phyloP scores from a whole-genome alignment of 2,888 invertebrate genomes.

The Gastracanthus pulcherrimus region DNA sequence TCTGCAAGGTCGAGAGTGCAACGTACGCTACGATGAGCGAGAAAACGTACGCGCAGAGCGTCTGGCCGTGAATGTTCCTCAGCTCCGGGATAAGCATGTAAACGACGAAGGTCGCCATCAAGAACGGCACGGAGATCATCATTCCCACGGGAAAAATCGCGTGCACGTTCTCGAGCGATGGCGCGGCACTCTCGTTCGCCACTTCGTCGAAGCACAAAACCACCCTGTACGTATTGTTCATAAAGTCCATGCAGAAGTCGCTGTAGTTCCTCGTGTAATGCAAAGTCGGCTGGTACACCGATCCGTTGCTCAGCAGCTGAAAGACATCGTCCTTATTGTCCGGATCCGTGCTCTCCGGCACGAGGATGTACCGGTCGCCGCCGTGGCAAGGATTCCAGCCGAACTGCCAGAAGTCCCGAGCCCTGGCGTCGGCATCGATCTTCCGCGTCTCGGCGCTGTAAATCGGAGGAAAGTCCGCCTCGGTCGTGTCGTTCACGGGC shows the following conservation, averaged over 20 bases:
- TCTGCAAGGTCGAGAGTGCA: constrained; percentile 63
- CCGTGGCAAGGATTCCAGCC: constrained; percentile 61
- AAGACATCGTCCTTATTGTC: constrained; percentile 53
- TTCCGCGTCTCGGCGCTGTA: constrained; percentile 51
- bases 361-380: constrained; percentile 54
- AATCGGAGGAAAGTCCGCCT: constrained; percentile 24
- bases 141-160: constrained; percentile 63
- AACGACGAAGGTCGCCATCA: constrained; percentile 70
- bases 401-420: constrained; percentile 56
- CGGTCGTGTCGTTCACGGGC: not conserved
- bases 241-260: constrained; percentile 63
- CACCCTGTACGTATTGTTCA: constrained; percentile 53
- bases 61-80: constrained; percentile 72
- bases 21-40: constrained; percentile 68
- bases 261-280: constrained; percentile 4
- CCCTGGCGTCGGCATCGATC: not conserved
- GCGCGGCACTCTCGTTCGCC: not conserved
- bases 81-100: constrained; percentile 72
- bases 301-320: constrained; percentile 64
- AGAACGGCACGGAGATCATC: constrained; percentile 71
- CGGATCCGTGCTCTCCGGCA: constrained; percentile 39
- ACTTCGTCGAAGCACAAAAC: constrained; percentile 60
- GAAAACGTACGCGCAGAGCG: constrained; percentile 70
- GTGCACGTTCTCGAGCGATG: not conserved
- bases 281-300: constrained; percentile 52